These are phyloP conservation scores for Papilio xuthus DNA, from an alignment of 1,140 invertebrate species.

Conservation along the genomic window DNA sequence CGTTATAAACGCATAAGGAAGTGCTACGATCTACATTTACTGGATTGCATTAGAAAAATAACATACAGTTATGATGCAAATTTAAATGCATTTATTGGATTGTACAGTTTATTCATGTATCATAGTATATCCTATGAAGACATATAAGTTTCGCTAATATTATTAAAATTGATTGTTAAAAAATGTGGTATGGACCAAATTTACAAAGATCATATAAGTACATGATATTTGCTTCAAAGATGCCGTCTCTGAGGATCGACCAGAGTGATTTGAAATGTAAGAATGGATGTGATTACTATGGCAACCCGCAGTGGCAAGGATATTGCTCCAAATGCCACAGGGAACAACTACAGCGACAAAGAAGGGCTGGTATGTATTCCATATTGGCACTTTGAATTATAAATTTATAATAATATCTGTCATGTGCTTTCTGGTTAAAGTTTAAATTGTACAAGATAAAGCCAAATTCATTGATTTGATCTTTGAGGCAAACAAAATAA, in stretches of 20 bases:
- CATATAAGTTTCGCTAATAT: conserved; percentile 25
- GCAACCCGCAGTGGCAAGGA: conserved; percentile 97
- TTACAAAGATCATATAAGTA: conserved; percentile 80
- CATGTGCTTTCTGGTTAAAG: not conserved
- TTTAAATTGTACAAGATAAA: too few species aligned
- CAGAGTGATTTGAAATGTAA: conserved; percentile 95
- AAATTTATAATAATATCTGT: not conserved
- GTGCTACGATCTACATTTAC: conserved; percentile 46
- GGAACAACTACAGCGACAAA: conserved; percentile 85
- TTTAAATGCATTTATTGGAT: not conserved
- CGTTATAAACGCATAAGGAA: conserved; percentile 58
- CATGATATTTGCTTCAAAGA: conserved; percentile 87
- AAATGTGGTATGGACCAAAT: conserved; percentile 77
- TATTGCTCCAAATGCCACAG: conserved; percentile 97
- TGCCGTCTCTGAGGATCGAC: conserved; percentile 89
- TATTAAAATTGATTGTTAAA: conserved; percentile 42
- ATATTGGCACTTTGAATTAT: not conserved
- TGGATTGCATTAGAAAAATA: not conserved
- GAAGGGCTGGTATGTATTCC: conserved; percentile 73
- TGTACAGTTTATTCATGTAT: not conserved
- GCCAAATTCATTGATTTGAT: too few species aligned
- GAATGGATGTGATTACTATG: conserved; percentile 97
- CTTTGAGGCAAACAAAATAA: too few species aligned
- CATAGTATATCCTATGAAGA: not conserved
- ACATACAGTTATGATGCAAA: not conserved